A percentile compares a stretch with the other conserved stretches of the same genome.
These are phyloP conservation scores for Danaus plexippus DNA, from an alignment of 1,140 invertebrate species.

Conservation along the genomic window DNA sequence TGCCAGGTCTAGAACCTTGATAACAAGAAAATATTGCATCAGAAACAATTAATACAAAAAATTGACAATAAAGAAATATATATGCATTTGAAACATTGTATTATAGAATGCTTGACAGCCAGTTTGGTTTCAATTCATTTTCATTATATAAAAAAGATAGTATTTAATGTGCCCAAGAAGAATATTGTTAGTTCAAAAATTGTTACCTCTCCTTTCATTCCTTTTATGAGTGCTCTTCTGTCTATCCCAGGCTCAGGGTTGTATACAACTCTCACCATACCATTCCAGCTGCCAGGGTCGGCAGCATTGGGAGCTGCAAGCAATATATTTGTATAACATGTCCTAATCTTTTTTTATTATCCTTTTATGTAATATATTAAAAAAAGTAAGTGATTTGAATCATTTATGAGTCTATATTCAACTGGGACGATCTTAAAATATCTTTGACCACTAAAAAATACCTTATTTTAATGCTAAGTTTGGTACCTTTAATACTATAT, in stretches of 20 bases:
- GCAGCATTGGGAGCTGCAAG: slow-evolving; percentile 48
- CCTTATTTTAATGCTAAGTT: not conserved
- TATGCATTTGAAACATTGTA: no score
- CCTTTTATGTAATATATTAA: no score
- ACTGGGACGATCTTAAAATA: no score
- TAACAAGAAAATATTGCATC: slow-evolving; percentile 9
- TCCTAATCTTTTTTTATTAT: no score
- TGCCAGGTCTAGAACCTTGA: slow-evolving; percentile 86
- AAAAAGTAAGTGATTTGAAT: no score
- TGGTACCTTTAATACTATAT: slow-evolving; percentile 89
- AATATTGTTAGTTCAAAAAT: slow-evolving; percentile 2
- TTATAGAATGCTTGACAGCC: no score
- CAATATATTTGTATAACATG: slow-evolving; percentile 6
- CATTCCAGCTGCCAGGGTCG: slow-evolving; percentile 77
- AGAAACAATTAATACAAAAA: not conserved
- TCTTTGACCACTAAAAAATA: no score
- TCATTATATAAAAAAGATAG: no score
- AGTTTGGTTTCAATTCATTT: no score
- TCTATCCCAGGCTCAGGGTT: slow-evolving; percentile 77
- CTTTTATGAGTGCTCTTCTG: slow-evolving; percentile 86
- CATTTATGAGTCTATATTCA: no score
- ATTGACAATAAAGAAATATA: no score
- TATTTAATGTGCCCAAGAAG: not conserved
- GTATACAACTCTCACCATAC: slow-evolving; percentile 86
- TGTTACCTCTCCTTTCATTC: slow-evolving; percentile 78